These are phyloP conservation scores for Anas platyrhynchos DNA, from an alignment of 2,113 vertebrate genomes.

Conservation along the genomic window DNA sequence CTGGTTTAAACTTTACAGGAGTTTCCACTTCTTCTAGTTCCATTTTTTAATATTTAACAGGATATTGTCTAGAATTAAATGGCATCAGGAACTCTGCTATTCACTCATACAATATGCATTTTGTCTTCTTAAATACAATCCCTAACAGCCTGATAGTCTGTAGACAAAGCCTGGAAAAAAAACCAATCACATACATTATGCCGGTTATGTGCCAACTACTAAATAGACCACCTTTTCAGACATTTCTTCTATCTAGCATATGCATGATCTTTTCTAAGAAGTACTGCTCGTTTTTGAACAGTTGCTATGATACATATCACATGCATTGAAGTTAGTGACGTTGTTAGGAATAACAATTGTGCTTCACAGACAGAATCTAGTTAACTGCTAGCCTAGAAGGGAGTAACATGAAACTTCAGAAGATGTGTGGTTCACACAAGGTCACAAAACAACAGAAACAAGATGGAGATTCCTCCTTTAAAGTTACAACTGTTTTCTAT, in stretches of 20 bases:
- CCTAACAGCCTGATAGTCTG: background rate
- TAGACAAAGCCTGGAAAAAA: background rate
- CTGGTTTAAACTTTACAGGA: background rate
- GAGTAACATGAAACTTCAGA: background rate
- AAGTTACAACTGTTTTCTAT: background rate
- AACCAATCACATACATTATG: background rate
- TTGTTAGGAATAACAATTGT: background rate
- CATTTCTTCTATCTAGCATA: background rate
- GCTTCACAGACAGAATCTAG: background rate
- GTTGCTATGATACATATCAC: rapidly evolving
- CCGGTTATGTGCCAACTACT: background rate
- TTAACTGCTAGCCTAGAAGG: rapidly evolving
- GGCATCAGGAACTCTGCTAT: background rate
- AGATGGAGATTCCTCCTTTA: background rate
- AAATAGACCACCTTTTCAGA: background rate
- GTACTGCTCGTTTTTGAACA: background rate
- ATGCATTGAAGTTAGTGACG: background rate
- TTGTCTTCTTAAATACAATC: background rate
- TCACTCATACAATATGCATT: background rate
- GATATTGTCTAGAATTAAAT: background rate
- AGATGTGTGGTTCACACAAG: background rate
- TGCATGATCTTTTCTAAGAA: background rate
- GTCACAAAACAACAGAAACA: background rate
- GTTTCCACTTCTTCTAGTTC: background rate
- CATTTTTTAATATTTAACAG: constrained; percentile 11